Evolutionary conservation across 2,797 vertebrate species (phyloP).

Genomic region (Sitta carolinensis): DNA sequence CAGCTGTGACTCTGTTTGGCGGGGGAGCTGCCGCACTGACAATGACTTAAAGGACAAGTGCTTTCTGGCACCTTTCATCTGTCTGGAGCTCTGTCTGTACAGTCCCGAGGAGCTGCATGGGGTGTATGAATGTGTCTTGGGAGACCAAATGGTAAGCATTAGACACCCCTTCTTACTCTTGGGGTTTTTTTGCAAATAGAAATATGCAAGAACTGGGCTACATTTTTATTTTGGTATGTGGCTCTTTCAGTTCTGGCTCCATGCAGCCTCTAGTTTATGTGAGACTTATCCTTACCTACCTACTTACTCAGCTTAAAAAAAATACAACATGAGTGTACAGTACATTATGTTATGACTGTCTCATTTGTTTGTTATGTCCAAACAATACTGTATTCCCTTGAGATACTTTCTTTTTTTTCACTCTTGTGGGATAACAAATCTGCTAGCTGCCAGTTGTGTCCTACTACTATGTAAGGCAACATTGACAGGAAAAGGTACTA

Average conservation of each 20-base stretch:
- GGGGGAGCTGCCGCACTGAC: neutral
- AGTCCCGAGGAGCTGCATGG: neutral
- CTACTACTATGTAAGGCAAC: constrained; percentile 7
- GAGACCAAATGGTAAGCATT: neutral
- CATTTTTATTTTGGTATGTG: constrained; percentile 2
- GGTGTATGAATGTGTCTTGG: neutral
- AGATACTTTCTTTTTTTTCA: constrained; percentile 63
- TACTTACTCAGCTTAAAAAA: constrained; percentile 25
- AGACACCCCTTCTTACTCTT: neutral
- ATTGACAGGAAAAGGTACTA: constrained; percentile 38
- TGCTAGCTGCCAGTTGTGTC: constrained; percentile 38
- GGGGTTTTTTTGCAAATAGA: neutral
- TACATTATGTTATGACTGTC: constrained; percentile 62
- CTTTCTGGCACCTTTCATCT: neutral
- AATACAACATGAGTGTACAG: neutral
- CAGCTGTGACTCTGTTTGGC: neutral
- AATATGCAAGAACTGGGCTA: neutral
- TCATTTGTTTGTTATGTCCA: constrained; percentile 65
- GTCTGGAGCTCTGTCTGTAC: neutral
- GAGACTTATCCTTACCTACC: neutral
- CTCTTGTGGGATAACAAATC: constrained; percentile 47
- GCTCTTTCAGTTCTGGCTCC: neutral
- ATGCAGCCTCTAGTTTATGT: neutral
- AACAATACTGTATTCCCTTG: constrained; percentile 66
- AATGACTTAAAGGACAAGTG: neutral